These are phyloP conservation scores for Andrena trimmerana DNA, from an alignment of 2,888 invertebrate species.

Conservation along the genomic window DNA sequence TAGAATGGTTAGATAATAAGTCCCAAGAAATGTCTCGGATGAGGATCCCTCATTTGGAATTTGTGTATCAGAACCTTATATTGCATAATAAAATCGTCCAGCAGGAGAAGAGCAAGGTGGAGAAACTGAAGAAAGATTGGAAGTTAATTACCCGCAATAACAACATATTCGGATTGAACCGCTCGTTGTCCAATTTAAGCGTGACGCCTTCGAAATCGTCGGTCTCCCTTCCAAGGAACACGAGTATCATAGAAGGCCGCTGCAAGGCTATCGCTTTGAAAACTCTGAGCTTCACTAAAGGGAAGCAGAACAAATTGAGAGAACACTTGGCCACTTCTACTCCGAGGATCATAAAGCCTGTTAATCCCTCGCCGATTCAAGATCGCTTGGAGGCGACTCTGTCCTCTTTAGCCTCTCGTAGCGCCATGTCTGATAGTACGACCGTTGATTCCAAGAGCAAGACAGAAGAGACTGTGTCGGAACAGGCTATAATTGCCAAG, in stretches of 20 bases:
- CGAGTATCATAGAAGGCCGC: slow-evolving; percentile 78
- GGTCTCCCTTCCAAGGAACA: slow-evolving; percentile 57
- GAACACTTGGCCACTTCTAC: slow-evolving; percentile 74
- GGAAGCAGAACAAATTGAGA: slow-evolving; percentile 78
- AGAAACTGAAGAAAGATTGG: slow-evolving; percentile 75
- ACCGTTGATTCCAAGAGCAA: slow-evolving; percentile 63
- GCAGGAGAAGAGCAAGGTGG: slow-evolving; percentile 85
- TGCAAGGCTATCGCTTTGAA: slow-evolving; percentile 79
- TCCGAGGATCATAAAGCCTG: slow-evolving; percentile 77
- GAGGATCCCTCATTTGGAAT: slow-evolving; percentile 90
- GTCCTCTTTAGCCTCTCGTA: slow-evolving; percentile 76
- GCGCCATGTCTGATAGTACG: slow-evolving; percentile 26
- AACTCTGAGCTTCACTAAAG: slow-evolving; percentile 75
- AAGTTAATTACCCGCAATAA: slow-evolving; percentile 70
- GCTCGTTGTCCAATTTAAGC: slow-evolving; percentile 77
- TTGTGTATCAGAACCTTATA: slow-evolving; percentile 92
- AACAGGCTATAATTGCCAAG: slow-evolving; percentile 38
- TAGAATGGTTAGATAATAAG: slow-evolving; percentile 89
- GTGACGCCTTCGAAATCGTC: slow-evolving; percentile 69
- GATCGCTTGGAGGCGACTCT: slow-evolving; percentile 80
- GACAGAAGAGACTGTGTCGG: slow-evolving; percentile 44
- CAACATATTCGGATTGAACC: slow-evolving; percentile 71
- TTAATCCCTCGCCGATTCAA: slow-evolving; percentile 79
- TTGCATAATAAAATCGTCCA: slow-evolving; percentile 90
- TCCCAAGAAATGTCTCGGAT: slow-evolving; percentile 83